These are phyloP conservation scores for Rhynchotus rufescens DNA, from an alignment of 2,797 vertebrate species.

Conservation along the genomic window DNA sequence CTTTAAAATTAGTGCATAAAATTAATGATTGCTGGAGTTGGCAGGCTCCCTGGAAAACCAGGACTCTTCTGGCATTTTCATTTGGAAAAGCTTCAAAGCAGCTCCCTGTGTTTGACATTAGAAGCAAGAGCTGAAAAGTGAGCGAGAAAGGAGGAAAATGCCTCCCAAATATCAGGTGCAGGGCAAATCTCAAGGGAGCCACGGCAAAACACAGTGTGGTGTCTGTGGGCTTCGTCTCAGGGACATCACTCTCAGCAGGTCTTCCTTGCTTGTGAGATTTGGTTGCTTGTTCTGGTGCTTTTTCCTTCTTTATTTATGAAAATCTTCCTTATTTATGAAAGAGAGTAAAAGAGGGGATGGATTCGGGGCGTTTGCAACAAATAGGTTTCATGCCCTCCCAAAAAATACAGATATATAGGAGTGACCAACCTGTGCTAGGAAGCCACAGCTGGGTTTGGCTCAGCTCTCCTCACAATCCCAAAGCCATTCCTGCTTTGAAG, in stretches of 20 bases:
- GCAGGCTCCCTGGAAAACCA: slow-evolving; percentile 78
- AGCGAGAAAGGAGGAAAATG: slow-evolving; percentile 39
- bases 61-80: slow-evolving; percentile 71
- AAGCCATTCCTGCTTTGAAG: slow-evolving; percentile 47
- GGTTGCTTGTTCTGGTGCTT: not conserved
- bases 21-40: slow-evolving; percentile 80
- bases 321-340: not conserved
- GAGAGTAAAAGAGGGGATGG: not conserved
- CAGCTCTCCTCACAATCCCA: slow-evolving; percentile 35
- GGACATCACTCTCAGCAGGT: not conserved
- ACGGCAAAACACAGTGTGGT: not conserved
- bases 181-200: slow-evolving; percentile 21
- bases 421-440: not conserved
- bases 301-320: not conserved
- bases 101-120: slow-evolving; percentile 62
- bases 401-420: not conserved
- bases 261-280: not conserved
- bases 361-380: not conserved
- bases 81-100: slow-evolving; percentile 82
- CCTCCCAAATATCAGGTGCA: slow-evolving; percentile 71
- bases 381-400: not conserved
- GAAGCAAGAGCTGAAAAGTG: slow-evolving; percentile 28
- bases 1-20: slow-evolving; percentile 81
- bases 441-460: slow-evolving; percentile 25
- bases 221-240: not conserved